Base-by-base conservation (phyloP, 2,113 vertebrate species). In the Malurus alboscapulatus region DNA sequence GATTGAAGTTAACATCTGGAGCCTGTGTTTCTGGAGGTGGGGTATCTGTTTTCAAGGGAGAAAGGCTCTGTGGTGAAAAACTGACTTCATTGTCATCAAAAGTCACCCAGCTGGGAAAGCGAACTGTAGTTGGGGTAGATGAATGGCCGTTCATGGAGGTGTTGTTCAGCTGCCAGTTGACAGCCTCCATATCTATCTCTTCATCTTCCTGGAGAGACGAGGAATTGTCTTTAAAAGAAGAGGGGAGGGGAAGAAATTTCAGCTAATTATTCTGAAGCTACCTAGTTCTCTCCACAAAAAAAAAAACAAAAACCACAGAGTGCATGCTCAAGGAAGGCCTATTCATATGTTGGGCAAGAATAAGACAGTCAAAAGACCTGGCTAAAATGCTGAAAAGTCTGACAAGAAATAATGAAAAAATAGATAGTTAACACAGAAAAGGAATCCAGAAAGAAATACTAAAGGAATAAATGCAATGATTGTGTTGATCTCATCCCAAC, bases 91-190 rank as follows among this genome's bases (percentile, higher is more conserved):
- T 98, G 89, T 99, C 98, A 67, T 99, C 98, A 94, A 99, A 99
- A 84, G 98, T 99, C 75, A 99, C 98, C 98, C 98, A 99, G 93
- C 97, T 98, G 67, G 98, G 97, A 77, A 99, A 98, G 48, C 97
- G 98, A 80, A 97, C 94, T 47, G 97, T 92, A 54, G 97, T 97
- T 69, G 97, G 94, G 15, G 93, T 93, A 36, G 96, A 91, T 21
- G 94, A 88, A 79, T 98, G 98, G 54, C 98, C 98, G 48, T 98
- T 98, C 90, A 97, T 36, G 32, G 97, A 95, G 54, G 96, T 94
- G 86, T 44, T 97, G 94, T 94, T 97, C 51, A 91, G 93, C 66
- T 95, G 97, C 97, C 98, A 98, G 96, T 95, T 97, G 86, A 97
- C 75, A 50, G 98, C 91, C 88, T 98, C 98, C 98, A 98, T 98